Percentiles rank a stretch among this genome's conserved stretches.
Conservation (phyloP, 2,113 vertebrate genomes). For the Strix uralensis region DNA sequence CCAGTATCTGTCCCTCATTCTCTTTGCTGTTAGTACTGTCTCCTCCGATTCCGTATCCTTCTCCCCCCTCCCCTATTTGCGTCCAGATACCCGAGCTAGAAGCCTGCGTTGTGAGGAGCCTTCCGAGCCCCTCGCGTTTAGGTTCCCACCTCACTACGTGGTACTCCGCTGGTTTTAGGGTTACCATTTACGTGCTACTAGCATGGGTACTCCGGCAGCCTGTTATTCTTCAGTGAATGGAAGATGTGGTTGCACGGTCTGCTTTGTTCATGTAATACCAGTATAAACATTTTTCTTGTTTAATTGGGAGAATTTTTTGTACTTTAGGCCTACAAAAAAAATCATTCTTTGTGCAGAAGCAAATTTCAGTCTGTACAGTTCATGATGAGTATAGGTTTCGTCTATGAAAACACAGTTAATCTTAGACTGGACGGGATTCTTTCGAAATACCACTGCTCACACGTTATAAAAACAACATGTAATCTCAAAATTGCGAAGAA, state of each 20-base stretch:
- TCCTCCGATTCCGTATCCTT: neutral
- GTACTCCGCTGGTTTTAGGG: neutral
- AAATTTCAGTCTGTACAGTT: neutral
- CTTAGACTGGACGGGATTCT: neutral
- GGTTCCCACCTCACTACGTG: rapidly evolving
- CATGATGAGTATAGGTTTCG: neutral
- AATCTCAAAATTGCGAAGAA: neutral
- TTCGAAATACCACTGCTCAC: neutral
- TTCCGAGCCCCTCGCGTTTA: neutral
- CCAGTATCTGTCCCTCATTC: neutral
- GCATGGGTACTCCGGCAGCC: neutral
- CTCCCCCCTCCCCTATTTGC: no score
- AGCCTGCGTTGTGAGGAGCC: neutral
- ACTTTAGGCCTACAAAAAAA: neutral
- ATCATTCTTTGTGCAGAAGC: no score
- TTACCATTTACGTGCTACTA: neutral
- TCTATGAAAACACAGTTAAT: neutral
- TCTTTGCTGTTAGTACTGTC: neutral
- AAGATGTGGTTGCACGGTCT: neutral
- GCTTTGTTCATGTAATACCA: neutral
- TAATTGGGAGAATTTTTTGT: neutral
- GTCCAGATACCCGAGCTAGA: neutral
- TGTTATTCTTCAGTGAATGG: neutral
- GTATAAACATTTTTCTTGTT: neutral
- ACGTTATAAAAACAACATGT: rapidly evolving